Base-by-base conservation (phyloP, 2,888 invertebrate genomes). In the Orthosia gothica region DNA sequence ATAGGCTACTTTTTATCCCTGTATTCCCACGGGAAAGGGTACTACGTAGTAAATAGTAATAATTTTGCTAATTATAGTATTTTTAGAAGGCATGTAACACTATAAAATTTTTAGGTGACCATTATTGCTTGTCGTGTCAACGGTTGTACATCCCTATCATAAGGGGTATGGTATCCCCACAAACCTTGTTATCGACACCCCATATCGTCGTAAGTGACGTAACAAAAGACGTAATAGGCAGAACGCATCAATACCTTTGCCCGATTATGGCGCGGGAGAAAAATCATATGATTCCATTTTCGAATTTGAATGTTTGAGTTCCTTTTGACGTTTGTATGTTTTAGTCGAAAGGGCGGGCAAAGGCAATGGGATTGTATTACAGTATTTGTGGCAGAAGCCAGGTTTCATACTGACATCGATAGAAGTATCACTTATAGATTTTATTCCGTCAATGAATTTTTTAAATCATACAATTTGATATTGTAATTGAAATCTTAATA, bases 211-310 rank as follows among this genome's bases (percentile, higher is more conserved):
- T 64, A 72, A 72, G 55, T 71, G 50, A 82, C 71, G 49, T 61
- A 71, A 67, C 70, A 45, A 45, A 23, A 49, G 9, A 61, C 49
- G 49, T 59, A 45, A 61, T 16, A 67, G 70, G 18, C 54, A 18
- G 26, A 76, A 50, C 45, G 23, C n/a, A 66, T 70, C 52, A 70
- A 79, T 67, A 82, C 67, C n/a, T 57, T 78, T 59, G 32, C 70
- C 26, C 50, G 55, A 64, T 59, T 59, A 40, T 26, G 12, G 55
- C 4, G 32, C 23, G 3, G 7, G n/a, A 18, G 26, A 62, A 26
- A 75, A 65, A 50, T 59, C 20, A 9, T 23, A 18, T 26, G 20
- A 16, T 40, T 40, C 20, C n/a, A 54, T 54, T 59, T 50, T 54
- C 18, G 3, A 18, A 55, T 75, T 65, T 40, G 20, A 65, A 76